Percentiles rank a stretch among this genome's conserved stretches.
Conservation (phyloP, 2,113 vertebrate species). For the Enhydra lutris region DNA sequence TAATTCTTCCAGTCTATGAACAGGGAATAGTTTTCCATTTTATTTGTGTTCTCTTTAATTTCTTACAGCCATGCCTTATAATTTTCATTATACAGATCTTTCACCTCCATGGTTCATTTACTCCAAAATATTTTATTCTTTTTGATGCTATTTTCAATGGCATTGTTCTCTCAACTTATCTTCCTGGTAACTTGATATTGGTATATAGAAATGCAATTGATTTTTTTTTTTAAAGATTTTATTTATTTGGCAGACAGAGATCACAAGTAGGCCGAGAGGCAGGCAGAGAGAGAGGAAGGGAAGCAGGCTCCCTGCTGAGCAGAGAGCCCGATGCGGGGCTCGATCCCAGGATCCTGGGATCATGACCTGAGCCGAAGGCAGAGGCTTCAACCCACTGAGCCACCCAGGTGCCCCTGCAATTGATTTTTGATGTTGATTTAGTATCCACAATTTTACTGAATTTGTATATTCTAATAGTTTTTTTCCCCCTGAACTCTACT, state of each 20-base stretch:
- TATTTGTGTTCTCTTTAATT: not conserved
- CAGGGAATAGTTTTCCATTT: not conserved
- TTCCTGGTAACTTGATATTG: not conserved
- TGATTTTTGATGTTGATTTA: not conserved
- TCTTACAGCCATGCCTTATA: not conserved
- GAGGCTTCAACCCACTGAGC: no score
- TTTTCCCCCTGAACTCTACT: not conserved
- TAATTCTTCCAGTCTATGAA: not conserved
- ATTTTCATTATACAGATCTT: not conserved
- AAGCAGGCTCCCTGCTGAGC: no score
- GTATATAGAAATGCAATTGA: not conserved
- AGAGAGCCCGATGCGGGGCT: no score
- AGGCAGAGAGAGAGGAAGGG: no score
- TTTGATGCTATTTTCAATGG: not conserved
- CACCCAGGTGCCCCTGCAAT: not conserved
- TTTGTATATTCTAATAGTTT: not conserved
- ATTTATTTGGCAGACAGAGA: no score
- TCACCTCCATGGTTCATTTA: not conserved
- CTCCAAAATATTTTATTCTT: not conserved
- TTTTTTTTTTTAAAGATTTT: not conserved
- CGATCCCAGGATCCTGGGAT: no score
- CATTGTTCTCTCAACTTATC: not conserved
- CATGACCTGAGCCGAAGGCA: no score
- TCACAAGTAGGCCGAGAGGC: no score
- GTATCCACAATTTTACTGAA: not conserved